Evolutionary conservation across 2,888 invertebrate genomes (phyloP), one percentile per base, ranked within the genome.

Genomic region (Salticus scenicus): DNA sequence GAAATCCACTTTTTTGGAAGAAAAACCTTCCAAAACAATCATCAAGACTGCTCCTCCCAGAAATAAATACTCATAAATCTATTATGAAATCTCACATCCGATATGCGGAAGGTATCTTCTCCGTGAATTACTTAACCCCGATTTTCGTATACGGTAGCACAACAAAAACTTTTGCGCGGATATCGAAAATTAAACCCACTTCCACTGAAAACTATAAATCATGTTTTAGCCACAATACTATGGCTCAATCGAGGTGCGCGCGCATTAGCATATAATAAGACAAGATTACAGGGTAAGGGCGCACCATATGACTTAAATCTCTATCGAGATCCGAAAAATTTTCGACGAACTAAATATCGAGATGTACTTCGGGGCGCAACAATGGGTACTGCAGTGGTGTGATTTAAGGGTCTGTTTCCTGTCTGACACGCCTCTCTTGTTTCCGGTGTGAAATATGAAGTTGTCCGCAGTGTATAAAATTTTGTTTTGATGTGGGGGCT

Each of bases 191-290:
- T 84, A 84, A 84, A 77, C 77, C 77, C 75, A 66, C 72, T 73
- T 66, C 37, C 66, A 63, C 51, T 57, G 51, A 27, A 20, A 64
- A 76, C 82, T 66, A 83, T 83, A 76, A 83, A 83, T 83, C 82
- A 83, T 71, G 51, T 12, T 20, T 31, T 14, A 27, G 71, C 47
- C 37, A 81, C 66, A 67, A 75, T 64, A 63, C 69, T 33, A 31
- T 33, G 66, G 37, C 51, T 70, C 83, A 77, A 84, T 84, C 30
- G 28, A 14, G 24, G 66, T 12, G 31, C n/a, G 17, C n/a, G 7
- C 73, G 67, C 77, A 84, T 84, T 84, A 84, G 77, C 83, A 84
- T 84, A 84, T 84, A 84, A 84, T 84, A 84, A 77, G 77, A 84
- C 83, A 51, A 84, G 83, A 84, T 84, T 84, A 84, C 77, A 84